phyloP scores from a whole-genome alignment of 2,113 vertebrate species.

The Trematomus loennbergii region DNA sequence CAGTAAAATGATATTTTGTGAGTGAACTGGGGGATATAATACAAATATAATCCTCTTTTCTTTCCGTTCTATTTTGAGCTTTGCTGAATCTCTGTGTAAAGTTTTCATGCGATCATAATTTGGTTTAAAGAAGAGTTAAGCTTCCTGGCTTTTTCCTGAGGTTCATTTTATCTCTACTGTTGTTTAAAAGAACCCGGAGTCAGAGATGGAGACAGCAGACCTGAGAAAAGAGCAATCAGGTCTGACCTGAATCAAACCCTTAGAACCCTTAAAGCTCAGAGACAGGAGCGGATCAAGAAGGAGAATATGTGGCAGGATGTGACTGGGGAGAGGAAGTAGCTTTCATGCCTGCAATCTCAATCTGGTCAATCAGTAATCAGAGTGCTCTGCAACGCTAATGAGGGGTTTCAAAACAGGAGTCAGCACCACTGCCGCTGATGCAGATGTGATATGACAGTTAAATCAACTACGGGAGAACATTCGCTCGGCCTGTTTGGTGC shows the following conservation, averaged over 20 bases:
- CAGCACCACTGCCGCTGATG: constrained; percentile 56
- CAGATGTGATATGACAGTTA: constrained; percentile 69
- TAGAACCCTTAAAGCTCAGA: constrained; percentile 40
- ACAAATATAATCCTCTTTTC: not conserved
- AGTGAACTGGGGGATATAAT: not conserved
- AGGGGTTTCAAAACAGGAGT: constrained; percentile 62
- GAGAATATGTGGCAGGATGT: constrained; percentile 49
- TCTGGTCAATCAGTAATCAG: constrained; percentile 80
- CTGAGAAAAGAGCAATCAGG: constrained; percentile 41
- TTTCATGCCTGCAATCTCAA: constrained; percentile 65
- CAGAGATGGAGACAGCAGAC: constrained; percentile 9
- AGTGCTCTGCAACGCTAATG: constrained; percentile 69
- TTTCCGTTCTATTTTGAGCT: not conserved
- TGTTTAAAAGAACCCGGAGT: constrained; percentile 34
- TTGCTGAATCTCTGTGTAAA: constrained; percentile 2
- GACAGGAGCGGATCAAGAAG: constrained; percentile 41
- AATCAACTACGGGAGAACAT: constrained; percentile 52
- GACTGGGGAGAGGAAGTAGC: constrained; percentile 63
- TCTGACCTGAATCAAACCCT: constrained; percentile 36
- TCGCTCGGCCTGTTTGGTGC: constrained; percentile 22
- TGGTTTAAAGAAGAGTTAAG: not conserved
- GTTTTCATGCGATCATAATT: constrained; percentile 6
- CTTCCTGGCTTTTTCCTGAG: constrained; percentile 1
- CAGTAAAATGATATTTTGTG: constrained; percentile 13
- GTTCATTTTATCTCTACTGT: constrained; percentile 8